A percentile compares a stretch with the other conserved stretches of the same genome.
These are phyloP conservation scores for Dendrolimus kikuchii DNA, from an alignment of 1,140 invertebrate species.

Conservation along the genomic window DNA sequence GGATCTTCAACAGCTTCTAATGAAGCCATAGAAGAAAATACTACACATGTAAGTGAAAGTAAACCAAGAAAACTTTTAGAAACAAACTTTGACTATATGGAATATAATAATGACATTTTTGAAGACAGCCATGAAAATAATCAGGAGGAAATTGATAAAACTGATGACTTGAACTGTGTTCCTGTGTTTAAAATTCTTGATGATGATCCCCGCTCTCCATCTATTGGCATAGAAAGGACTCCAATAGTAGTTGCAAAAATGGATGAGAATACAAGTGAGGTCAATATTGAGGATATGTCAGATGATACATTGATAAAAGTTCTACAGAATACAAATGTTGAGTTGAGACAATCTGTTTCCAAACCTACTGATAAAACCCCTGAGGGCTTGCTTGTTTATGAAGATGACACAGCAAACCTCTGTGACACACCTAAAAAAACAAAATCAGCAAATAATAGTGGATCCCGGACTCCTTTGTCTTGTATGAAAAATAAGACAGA, in stretches of 20 bases:
- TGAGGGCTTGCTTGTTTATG: slow-evolving; percentile 59
- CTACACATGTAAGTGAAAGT: slow-evolving; percentile 23
- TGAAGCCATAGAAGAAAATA: slow-evolving; percentile 50
- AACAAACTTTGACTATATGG: slow-evolving; percentile 69
- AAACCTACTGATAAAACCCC: slow-evolving; percentile 27
- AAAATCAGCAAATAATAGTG: slow-evolving; percentile 38
- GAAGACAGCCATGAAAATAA: slow-evolving; percentile 33
- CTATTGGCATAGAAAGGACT: slow-evolving; percentile 64
- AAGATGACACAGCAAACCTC: slow-evolving; percentile 39
- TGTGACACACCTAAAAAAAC: slow-evolving; percentile 52
- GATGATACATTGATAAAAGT: slow-evolving; percentile 58
- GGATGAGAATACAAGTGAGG: slow-evolving; percentile 24
- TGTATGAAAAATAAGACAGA: slow-evolving; percentile 65
- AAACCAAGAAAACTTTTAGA: slow-evolving; percentile 50
- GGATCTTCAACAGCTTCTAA: slow-evolving; percentile 58
- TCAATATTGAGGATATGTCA: slow-evolving; percentile 64
- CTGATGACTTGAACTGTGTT: slow-evolving; percentile 32
- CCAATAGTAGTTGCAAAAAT: slow-evolving; percentile 53
- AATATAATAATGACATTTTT: slow-evolving; percentile 36
- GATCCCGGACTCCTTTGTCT: slow-evolving; percentile 53
- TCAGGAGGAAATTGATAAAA: slow-evolving; percentile 13
- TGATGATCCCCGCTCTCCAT: slow-evolving; percentile 63
- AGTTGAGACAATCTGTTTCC: slow-evolving; percentile 25
- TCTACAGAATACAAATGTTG: slow-evolving; percentile 47
- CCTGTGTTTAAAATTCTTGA: slow-evolving; percentile 43